Conservation (phyloP, 2,888 invertebrate genomes). For the Latrodectus elegans region DNA sequence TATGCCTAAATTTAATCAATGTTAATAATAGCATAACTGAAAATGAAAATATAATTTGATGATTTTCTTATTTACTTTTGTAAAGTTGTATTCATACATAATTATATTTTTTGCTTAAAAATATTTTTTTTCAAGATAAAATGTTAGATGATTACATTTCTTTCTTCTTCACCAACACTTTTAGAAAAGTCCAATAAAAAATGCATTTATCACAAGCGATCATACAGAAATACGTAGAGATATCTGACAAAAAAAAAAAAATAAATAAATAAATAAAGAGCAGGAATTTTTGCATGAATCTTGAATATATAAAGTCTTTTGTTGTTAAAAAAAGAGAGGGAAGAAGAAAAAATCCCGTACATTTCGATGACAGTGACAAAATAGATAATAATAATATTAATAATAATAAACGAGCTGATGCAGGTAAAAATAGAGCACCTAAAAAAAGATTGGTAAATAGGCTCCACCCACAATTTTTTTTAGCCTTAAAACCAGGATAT, state of each 20-base stretch:
- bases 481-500: not conserved
- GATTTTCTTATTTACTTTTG: too few relatives aligned
- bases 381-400: constrained; percentile 51
- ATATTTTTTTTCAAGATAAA: too few relatives aligned
- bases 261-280: not conserved
- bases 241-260: too few relatives aligned
- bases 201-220: not conserved
- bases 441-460: constrained; percentile 1
- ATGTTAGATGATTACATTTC: too few relatives aligned
- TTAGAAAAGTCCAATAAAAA: not conserved
- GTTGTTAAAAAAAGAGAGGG: not conserved
- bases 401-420: constrained; percentile 32
- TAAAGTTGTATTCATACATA: too few relatives aligned
- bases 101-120: too few relatives aligned
- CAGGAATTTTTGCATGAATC: not conserved
- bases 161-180: too few relatives aligned
- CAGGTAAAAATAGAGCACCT: constrained; percentile 14
- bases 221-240: too few relatives aligned
- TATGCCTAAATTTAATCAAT: too few relatives aligned
- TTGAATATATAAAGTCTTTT: not conserved
- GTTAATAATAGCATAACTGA: too few relatives aligned
- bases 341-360: not conserved
- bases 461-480: not conserved
- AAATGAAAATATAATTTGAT: too few relatives aligned
- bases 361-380: constrained; percentile 32